These are phyloP conservation scores for Epinephelus cyanopodus DNA, from an alignment of 2,113 vertebrate genomes.

Conservation along the genomic window DNA sequence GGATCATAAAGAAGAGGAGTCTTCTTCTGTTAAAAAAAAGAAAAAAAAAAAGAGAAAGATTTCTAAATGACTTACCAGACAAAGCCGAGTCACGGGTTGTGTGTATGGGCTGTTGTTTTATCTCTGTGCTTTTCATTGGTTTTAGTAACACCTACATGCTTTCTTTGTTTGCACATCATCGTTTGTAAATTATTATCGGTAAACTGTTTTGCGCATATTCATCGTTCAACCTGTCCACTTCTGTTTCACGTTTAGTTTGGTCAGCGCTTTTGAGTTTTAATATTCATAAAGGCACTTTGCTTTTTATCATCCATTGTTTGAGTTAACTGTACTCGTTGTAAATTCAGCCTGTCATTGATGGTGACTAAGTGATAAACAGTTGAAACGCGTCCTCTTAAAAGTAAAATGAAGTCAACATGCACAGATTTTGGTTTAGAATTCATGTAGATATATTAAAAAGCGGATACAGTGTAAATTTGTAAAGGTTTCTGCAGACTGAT, in stretches of 20 bases:
- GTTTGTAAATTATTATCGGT: constrained; percentile 60
- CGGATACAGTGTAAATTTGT: constrained; percentile 9
- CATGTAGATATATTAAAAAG: constrained; percentile 19
- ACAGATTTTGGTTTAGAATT: constrained; percentile 2
- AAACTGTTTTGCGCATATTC: constrained; percentile 26
- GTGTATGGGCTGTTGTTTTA: constrained; percentile 53
- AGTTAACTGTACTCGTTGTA: not conserved
- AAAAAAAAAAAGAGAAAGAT: not conserved
- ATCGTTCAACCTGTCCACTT: not conserved
- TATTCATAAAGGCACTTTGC: not conserved
- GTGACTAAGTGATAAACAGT: constrained; percentile 3
- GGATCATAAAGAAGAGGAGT: constrained; percentile 31
- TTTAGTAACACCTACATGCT: constrained; percentile 51
- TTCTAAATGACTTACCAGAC: constrained; percentile 47
- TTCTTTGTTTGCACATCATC: constrained; percentile 60
- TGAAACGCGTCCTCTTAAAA: not conserved
- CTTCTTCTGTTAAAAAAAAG: not conserved
- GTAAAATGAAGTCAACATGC: not conserved
- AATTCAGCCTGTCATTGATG: not conserved
- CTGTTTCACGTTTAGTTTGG: constrained; percentile 6
- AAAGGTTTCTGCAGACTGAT: constrained; percentile 2
- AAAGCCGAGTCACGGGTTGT: constrained; percentile 60
- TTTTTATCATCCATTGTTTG: constrained; percentile 26
- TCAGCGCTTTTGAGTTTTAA: constrained; percentile 3
- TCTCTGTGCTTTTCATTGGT: constrained; percentile 40